Evolutionary conservation across 1,140 invertebrate genomes (phyloP), one percentile per base, ranked within the genome.

Genomic region (Eumaeus atala): DNA sequence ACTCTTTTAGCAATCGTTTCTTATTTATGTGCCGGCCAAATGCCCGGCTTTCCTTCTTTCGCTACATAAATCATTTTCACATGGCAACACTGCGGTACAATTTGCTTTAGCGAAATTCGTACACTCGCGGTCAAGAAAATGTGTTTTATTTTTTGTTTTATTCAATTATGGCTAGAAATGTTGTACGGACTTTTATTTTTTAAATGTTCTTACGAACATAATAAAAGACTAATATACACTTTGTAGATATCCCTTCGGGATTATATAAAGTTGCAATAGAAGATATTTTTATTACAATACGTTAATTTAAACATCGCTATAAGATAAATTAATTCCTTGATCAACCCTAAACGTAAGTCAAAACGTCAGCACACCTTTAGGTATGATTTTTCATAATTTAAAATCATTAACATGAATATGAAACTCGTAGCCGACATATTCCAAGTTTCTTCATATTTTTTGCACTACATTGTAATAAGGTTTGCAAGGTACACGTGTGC

Each of bases 51-150:
- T 68, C 67, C 62, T 62, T 71, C 64, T 77, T 74, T 65, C 35
- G 64, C 68, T 66, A 72, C 70, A 64, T 79, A 75, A 77, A 79
- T 75, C 72, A 79, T 77, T 77, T 74, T 75, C 74, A 70, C 72
- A 65, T 72, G 61, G 72, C 57, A 64, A 57, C 58, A 54, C 52
- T 33, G 51, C 44, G 49, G 47, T 54, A 38, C 49, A 36, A 51
- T 48, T 62, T 53, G 53, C 48, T 35, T 49, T 49, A 40, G 28
- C 35, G 48, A 53, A 48, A 40, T 56, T 48, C 47, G 35, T 54
- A 40, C 48, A 54, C 36, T 33, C 17, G n/a, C 11, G 54, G 48
- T 36, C 52, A 33, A 34, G 6, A 28, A 28, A 28, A 28, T 28
- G 21, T 28, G 21, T 28, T 28, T 28, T 28, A 28, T 28, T 28